These are phyloP conservation scores for Drosophila cracens DNA, from an alignment of 2,888 invertebrate species.

Conservation along the genomic window DNA sequence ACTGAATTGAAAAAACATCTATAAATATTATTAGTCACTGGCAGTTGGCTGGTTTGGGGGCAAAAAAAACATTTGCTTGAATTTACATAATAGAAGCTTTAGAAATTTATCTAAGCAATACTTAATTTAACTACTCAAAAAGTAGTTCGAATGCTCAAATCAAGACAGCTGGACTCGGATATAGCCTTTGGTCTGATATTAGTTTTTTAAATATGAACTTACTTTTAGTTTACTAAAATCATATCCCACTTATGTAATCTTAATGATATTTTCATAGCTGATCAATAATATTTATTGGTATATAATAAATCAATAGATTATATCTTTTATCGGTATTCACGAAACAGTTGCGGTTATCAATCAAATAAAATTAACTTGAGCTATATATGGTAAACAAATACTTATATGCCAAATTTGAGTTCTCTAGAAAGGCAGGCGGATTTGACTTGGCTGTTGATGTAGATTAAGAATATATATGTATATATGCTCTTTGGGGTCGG, in stretches of 20 bases:
- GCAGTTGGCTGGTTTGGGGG: slow-evolving; percentile 8
- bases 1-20: slow-evolving; percentile 10
- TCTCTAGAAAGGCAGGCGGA: not conserved
- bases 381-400: not conserved
- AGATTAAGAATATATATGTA: not conserved
- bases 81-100: not conserved
- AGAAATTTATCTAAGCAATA: not conserved
- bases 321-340: not conserved
- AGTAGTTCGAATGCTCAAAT: not conserved
- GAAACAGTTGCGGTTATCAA: too few relatives aligned
- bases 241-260: not conserved
- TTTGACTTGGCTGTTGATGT: not conserved
- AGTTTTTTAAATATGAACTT: not conserved
- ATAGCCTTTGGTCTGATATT: not conserved
- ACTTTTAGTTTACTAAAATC: not conserved
- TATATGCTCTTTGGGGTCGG: not conserved
- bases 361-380: not conserved
- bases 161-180: not conserved
- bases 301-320: not conserved
- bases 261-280: not conserved
- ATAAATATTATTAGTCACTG: slow-evolving; percentile 15
- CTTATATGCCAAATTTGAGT: not conserved
- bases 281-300: not conserved
- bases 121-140: not conserved
- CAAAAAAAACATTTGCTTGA: not conserved